Evolutionary conservation across 1,140 invertebrate species (phyloP).

Genomic region (Halyomorpha halys): DNA sequence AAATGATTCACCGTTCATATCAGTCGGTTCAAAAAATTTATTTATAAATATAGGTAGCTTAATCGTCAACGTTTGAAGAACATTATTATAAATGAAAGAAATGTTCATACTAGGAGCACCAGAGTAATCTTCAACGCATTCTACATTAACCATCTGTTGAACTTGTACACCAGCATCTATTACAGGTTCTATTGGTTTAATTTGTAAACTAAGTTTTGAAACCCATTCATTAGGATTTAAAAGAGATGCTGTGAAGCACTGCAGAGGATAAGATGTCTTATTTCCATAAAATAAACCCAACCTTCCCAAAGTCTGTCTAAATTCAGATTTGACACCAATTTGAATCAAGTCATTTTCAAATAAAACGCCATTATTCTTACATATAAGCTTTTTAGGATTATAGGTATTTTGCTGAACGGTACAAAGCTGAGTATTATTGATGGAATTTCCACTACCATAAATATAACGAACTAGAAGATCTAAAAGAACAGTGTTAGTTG

Average conservation of each 20-base stretch:
- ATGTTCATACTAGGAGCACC: conserved; percentile 70
- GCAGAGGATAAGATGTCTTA: conserved; percentile 78
- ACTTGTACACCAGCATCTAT: conserved; percentile 96
- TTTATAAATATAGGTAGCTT: conserved; percentile 93
- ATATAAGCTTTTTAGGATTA: conserved; percentile 87
- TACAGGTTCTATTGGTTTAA: conserved; percentile 85
- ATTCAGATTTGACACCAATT: conserved; percentile 97
- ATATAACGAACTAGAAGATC: conserved; percentile 87
- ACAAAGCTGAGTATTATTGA: conserved; percentile 40
- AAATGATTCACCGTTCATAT: conserved; percentile 98
- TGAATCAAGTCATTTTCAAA: conserved; percentile 98
- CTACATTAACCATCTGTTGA: conserved; percentile 93
- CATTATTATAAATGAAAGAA: conserved; percentile 78
- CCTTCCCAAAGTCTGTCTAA: conserved; percentile 86
- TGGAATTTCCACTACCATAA: conserved; percentile 54
- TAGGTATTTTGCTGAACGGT: conserved; percentile 49
- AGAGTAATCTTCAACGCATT: conserved; percentile 89
- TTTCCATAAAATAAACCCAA: conserved; percentile 97
- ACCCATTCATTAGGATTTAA: conserved; percentile 62
- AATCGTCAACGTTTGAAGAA: conserved; percentile 82
- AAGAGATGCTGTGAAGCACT: conserved; percentile 61
- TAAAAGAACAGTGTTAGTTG: conserved; percentile 57
- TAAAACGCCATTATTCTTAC: conserved; percentile 94
- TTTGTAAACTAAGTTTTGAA: conserved; percentile 74
- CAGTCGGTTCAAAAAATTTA: conserved; percentile 97